Conservation (phyloP, 1,140 invertebrate genomes). For the Formica selysi region DNA sequence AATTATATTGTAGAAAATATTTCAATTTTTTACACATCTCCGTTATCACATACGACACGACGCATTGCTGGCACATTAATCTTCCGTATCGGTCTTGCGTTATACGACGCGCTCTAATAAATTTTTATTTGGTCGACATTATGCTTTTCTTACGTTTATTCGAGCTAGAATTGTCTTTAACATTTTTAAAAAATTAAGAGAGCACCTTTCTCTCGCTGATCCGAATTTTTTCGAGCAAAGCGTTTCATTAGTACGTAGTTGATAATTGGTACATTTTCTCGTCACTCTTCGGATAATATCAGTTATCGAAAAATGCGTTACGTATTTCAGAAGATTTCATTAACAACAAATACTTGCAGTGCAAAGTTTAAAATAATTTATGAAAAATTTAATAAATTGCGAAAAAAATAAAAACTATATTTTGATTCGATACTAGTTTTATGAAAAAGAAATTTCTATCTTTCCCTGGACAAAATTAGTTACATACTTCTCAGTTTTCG, state of each 20-base stretch:
- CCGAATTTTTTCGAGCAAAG: conserved; percentile 23
- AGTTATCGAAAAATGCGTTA: conserved; percentile 23
- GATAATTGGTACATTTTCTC: conserved; percentile 22
- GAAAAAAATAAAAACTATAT: neutral
- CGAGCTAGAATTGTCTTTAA: conserved; percentile 22
- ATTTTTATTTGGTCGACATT: conserved; percentile 43
- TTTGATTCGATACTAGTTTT: conserved; percentile 17
- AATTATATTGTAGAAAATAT: neutral
- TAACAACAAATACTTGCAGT: neutral
- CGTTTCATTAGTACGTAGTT: neutral
- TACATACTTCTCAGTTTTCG: conserved; percentile 25
- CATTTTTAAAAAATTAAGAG: conserved; percentile 12
- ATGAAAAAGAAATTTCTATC: conserved; percentile 6
- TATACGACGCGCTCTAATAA: conserved; percentile 8
- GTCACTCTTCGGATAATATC: conserved; percentile 13
- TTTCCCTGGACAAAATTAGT: conserved; percentile 1
- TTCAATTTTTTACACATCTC: neutral
- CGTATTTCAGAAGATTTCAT: conserved; percentile 16
- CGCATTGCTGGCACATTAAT: conserved; percentile 41
- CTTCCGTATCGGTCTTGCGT: conserved; percentile 24
- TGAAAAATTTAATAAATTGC: neutral
- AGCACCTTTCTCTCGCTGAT: conserved; percentile 5
- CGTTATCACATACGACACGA: conserved; percentile 30
- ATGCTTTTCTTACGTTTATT: conserved; percentile 41
- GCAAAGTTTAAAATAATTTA: conserved; percentile 22